These are phyloP conservation scores for Caenorhabditis angaria DNA, from an alignment of 2,888 invertebrate species.

Conservation along the genomic window DNA sequence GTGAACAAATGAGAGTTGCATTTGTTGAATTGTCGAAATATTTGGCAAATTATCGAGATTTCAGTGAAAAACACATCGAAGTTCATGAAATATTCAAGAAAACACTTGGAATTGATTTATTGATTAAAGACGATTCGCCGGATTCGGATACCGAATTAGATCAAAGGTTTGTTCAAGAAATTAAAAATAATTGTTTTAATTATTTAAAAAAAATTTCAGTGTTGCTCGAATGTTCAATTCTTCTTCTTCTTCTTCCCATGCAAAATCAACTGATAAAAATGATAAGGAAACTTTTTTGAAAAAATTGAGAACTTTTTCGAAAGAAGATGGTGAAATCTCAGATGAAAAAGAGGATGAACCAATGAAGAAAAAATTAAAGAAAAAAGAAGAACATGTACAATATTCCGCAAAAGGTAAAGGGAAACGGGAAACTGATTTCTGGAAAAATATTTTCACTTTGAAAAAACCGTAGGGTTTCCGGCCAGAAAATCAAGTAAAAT, in stretches of 20 bases:
- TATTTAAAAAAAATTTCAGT: background rate
- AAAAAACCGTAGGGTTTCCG: too few relatives aligned
- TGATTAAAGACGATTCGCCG: conserved; percentile 5
- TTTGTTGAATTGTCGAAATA: conserved; percentile 52
- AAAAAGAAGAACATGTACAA: background rate
- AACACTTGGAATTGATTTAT: conserved; percentile 23
- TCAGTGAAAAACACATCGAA: conserved; percentile 39
- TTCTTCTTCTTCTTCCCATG: too few relatives aligned
- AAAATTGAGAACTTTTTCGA: background rate
- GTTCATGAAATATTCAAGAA: conserved; percentile 28
- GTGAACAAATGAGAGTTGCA: conserved; percentile 45
- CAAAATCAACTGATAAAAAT: background rate
- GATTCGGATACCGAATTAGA: too few relatives aligned
- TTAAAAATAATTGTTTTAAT: too few relatives aligned
- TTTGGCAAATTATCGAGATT: conserved; percentile 47
- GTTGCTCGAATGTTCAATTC: background rate
- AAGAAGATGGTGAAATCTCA: conserved; percentile 4
- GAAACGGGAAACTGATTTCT: too few relatives aligned
- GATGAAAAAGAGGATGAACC: conserved; percentile 7
- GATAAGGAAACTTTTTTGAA: background rate
- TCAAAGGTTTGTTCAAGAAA: conserved; percentile 3
- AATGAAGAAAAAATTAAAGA: background rate
- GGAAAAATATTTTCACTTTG: too few relatives aligned
- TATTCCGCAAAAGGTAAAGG: background rate
- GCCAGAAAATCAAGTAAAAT: too few relatives aligned